phyloP scores from a whole-genome alignment of 64 coral and sea anemone genomes.

The Dendronephthya gigantea region DNA sequence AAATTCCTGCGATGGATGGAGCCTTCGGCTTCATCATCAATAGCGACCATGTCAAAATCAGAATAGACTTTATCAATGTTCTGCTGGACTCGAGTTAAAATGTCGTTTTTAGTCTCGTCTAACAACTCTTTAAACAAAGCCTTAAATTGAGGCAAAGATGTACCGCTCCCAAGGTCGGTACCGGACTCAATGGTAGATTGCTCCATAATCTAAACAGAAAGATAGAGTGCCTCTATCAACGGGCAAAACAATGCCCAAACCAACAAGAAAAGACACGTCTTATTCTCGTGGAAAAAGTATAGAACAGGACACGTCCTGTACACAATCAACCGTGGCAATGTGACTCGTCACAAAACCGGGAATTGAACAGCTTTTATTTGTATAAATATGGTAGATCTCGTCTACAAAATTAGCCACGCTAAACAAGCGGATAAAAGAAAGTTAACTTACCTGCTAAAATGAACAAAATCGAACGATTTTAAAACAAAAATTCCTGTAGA shows the following conservation, averaged over 20 bases:
- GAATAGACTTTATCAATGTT: slow-evolving; percentile 1
- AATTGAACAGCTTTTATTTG: neutral
- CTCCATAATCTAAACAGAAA: neutral
- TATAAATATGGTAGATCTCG: neutral
- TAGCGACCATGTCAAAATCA: neutral
- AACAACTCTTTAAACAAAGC: neutral
- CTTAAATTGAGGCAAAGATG: neutral
- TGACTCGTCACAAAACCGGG: neutral
- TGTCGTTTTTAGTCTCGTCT: neutral
- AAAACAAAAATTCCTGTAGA: neutral
- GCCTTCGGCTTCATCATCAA: neutral
- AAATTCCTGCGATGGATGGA: neutral
- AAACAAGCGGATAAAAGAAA: too few relatives aligned
- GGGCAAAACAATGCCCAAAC: neutral
- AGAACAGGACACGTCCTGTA: slow-evolving; percentile 11
- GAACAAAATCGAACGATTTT: neutral
- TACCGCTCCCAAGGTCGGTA: too few relatives aligned
- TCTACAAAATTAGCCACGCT: neutral
- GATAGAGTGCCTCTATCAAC: neutral
- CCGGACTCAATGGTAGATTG: neutral
- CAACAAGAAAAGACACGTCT: neutral
- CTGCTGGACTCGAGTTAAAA: neutral
- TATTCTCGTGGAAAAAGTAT: neutral
- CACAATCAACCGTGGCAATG: too few relatives aligned
- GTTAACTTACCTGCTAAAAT: neutral